A percentile compares a stretch with the other conserved stretches of the same genome.
phyloP scores from a whole-genome alignment of 1,140 invertebrate genomes.

The Pseudoatta argentina region DNA sequence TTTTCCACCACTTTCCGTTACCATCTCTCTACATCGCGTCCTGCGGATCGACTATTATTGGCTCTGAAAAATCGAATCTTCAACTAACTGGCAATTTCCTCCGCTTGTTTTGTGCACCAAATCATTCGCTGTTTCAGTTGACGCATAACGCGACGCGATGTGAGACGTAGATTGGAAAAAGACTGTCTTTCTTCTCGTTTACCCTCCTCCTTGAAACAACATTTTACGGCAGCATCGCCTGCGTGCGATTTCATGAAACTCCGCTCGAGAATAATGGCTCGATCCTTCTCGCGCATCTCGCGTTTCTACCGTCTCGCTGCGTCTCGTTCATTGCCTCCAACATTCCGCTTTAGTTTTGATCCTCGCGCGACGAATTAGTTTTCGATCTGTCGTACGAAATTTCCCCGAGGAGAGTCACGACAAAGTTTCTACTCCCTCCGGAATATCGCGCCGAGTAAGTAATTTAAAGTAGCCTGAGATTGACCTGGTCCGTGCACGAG shows the following conservation, averaged over 20 bases:
- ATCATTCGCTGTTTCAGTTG: constrained; percentile 43
- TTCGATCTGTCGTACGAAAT: constrained; percentile 69
- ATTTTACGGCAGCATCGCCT: background rate
- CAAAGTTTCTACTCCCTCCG: constrained; percentile 55
- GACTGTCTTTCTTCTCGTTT: background rate
- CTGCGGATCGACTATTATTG: constrained; percentile 64
- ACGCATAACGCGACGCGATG: constrained; percentile 9
- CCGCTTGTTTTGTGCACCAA: constrained; percentile 69
- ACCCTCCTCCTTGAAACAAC: background rate
- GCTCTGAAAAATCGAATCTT: constrained; percentile 78
- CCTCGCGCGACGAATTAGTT: constrained; percentile 70
- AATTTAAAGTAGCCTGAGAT: constrained; percentile 76
- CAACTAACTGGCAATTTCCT: constrained; percentile 77
- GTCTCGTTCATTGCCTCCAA: constrained; percentile 33
- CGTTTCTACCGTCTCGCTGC: constrained; percentile 4
- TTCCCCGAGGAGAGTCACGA: constrained; percentile 68
- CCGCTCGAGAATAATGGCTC: background rate
- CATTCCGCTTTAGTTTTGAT: constrained; percentile 56
- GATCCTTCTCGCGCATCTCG: background rate
- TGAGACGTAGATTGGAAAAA: background rate
- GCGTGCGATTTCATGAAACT: constrained; percentile 32
- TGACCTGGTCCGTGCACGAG: constrained; percentile 62
- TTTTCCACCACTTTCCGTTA: constrained; percentile 33
- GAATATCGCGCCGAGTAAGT: constrained; percentile 65
- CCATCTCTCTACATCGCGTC: background rate